Evolutionary conservation across 2,888 invertebrate species (phyloP).

Genomic region (Brachyopa scutellaris): DNA sequence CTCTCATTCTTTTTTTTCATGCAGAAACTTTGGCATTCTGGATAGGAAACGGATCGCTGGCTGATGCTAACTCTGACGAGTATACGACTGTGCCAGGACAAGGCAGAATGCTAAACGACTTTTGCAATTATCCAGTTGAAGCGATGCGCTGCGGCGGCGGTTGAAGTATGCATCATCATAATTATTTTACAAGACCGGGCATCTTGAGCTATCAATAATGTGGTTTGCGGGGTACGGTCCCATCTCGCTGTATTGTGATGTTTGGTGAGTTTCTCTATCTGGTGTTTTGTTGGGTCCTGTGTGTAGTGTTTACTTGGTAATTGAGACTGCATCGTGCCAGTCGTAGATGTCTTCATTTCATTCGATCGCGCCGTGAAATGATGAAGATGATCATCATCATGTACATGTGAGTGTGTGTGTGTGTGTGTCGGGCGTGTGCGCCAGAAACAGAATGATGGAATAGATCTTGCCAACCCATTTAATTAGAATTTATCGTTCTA

Average conservation of each 20-base stretch:
- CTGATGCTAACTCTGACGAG: slow-evolving; percentile 23
- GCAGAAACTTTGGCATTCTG: slow-evolving; percentile 67
- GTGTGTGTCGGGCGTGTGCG: slow-evolving; percentile 30
- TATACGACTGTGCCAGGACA: slow-evolving; percentile 22
- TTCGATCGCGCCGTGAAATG: slow-evolving; percentile 6
- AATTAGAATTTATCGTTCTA: slow-evolving; percentile 67
- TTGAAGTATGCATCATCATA: slow-evolving; percentile 69
- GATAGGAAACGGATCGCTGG: slow-evolving; percentile 48
- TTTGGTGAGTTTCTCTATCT: slow-evolving; percentile 58
- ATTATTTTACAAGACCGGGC: slow-evolving; percentile 72
- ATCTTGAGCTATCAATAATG: slow-evolving; percentile 72
- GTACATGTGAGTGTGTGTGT: no score
- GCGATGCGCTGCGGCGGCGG: slow-evolving; percentile 25
- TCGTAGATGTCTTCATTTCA: slow-evolving; percentile 66
- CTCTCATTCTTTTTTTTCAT: slow-evolving; percentile 13
- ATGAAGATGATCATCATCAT: slow-evolving; percentile 50
- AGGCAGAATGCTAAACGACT: slow-evolving; percentile 70
- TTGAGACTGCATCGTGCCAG: slow-evolving; percentile 67
- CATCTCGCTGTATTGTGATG: slow-evolving; percentile 68
- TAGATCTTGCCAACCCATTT: slow-evolving; percentile 61
- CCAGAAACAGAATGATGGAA: slow-evolving; percentile 55
- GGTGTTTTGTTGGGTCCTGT: slow-evolving; percentile 42
- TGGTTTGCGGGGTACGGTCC: slow-evolving; percentile 49
- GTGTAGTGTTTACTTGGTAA: slow-evolving; percentile 61
- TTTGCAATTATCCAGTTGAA: slow-evolving; percentile 71